Evolutionary conservation across 2,797 vertebrate genomes (phyloP).

Genomic region (Myotis findleyi): DNA sequence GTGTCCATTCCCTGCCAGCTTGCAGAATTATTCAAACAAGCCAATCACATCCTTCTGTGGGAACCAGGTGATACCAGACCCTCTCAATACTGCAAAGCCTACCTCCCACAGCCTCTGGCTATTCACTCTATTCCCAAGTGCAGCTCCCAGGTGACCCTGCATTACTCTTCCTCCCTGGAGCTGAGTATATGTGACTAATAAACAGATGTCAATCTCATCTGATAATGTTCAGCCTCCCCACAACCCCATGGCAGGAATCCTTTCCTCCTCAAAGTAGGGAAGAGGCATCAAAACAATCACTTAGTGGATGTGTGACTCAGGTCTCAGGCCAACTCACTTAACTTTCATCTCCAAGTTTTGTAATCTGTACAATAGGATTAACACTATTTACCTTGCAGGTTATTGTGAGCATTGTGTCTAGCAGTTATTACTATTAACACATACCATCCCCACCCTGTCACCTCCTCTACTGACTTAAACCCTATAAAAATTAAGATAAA

Average conservation of each 20-base stretch:
- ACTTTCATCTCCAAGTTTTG: not conserved
- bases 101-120: not conserved
- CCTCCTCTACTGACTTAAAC: not conserved
- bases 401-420: not conserved
- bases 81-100: not conserved
- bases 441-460: not conserved
- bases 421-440: not conserved
- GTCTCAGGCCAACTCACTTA: not conserved
- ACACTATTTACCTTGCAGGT: not conserved
- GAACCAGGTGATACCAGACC: not conserved
- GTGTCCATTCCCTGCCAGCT: not conserved
- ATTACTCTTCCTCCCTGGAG: not conserved
- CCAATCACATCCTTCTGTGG: not conserved
- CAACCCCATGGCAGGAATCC: not conserved
- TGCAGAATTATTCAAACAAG: not conserved
- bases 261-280: not conserved
- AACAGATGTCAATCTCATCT: not conserved
- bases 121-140: not conserved
- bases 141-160: not conserved
- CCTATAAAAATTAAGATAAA: not conserved
- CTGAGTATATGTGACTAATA: not conserved
- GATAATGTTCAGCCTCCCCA: not conserved
- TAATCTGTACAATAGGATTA: not conserved
- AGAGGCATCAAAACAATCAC: not conserved
- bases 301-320: not conserved